Evolutionary conservation across 2,113 vertebrate genomes (phyloP).

Genomic region (Martes martes): DNA sequence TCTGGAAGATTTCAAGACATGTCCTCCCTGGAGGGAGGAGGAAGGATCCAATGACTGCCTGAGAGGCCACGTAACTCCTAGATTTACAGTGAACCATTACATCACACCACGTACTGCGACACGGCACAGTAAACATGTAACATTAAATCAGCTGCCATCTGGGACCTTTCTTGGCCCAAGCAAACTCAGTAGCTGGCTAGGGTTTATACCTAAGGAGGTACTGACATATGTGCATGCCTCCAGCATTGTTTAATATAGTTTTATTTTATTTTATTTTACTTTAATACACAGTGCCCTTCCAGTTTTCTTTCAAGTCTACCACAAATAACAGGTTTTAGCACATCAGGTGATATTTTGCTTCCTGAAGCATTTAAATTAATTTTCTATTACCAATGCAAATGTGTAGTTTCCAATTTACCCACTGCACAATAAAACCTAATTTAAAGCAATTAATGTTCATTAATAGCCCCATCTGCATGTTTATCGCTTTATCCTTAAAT

Average conservation of each 20-base stretch:
- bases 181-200: not conserved
- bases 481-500: slow-evolving; percentile 77
- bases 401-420: slow-evolving; percentile 78
- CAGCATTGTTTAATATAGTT: not conserved
- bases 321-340: slow-evolving; percentile 72
- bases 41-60: not conserved
- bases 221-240: not conserved
- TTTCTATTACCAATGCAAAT: slow-evolving; percentile 80
- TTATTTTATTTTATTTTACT: slow-evolving; percentile 14
- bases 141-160: not conserved
- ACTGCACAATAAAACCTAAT: slow-evolving; percentile 78
- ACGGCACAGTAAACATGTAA: not conserved
- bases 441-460: slow-evolving; percentile 81
- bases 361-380: slow-evolving; percentile 77
- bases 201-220: not conserved
- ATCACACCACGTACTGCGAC: not conserved
- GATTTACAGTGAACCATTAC: not conserved
- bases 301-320: slow-evolving; percentile 48
- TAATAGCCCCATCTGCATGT: slow-evolving; percentile 78
- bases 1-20: slow-evolving; percentile 16
- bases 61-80: not conserved
- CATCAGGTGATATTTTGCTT: slow-evolving; percentile 78
- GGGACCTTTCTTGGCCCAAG: not conserved
- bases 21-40: not conserved
- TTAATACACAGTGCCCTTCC: slow-evolving; percentile 42